These are phyloP conservation scores for Chorisops tibialis DNA, from an alignment of 2,888 invertebrate genomes.

Conservation along the genomic window DNA sequence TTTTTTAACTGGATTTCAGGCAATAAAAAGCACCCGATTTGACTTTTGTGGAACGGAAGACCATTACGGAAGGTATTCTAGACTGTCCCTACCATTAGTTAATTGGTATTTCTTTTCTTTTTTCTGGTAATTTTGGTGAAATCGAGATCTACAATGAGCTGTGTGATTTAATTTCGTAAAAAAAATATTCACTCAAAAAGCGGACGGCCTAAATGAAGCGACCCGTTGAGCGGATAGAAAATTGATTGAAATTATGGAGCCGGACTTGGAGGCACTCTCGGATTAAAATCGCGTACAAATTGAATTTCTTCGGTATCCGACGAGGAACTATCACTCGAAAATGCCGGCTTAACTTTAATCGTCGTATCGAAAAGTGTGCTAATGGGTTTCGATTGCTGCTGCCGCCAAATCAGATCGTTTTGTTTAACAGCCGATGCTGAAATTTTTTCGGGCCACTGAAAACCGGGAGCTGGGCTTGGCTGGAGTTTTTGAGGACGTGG, in stretches of 20 bases:
- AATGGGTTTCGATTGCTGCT: slow-evolving; percentile 41
- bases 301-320: slow-evolving; percentile 51
- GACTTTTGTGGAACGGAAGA: too few relatives aligned
- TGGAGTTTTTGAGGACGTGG: slow-evolving; percentile 9
- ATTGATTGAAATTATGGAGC: slow-evolving; percentile 47
- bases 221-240: too few relatives aligned
- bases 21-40: too few relatives aligned
- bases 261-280: slow-evolving; percentile 53
- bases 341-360: slow-evolving; percentile 37
- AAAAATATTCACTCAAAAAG: not conserved
- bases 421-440: slow-evolving; percentile 51
- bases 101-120: too few relatives aligned
- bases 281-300: slow-evolving; percentile 48
- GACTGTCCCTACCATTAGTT: too few relatives aligned
- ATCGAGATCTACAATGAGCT: too few relatives aligned
- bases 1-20: not conserved
- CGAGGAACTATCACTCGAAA: slow-evolving; percentile 48
- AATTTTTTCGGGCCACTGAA: slow-evolving; percentile 54
- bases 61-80: too few relatives aligned
- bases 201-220: too few relatives aligned
- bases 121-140: too few relatives aligned
- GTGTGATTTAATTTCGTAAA: not conserved
- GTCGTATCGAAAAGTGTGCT: slow-evolving; percentile 28
- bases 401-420: slow-evolving; percentile 49
- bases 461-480: slow-evolving; percentile 37